phyloP scores from a whole-genome alignment of 1,140 invertebrate genomes.

The Papilio glaucus region DNA sequence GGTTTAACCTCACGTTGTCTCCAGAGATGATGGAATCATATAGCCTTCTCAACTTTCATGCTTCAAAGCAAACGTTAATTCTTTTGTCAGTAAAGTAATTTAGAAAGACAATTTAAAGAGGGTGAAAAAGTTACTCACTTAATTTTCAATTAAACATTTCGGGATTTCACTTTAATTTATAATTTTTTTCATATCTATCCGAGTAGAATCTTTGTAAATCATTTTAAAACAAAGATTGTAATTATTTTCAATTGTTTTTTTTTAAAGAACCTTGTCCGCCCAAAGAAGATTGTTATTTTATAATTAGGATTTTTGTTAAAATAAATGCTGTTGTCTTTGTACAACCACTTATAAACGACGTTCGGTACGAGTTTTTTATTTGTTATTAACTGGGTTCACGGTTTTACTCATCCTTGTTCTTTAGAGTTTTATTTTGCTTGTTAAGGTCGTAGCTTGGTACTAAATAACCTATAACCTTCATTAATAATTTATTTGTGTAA shows the following conservation, averaged over 20 bases:
- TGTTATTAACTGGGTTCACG: too few species aligned
- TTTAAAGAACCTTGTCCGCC: background rate
- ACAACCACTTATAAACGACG: background rate
- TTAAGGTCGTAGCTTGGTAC: too few species aligned
- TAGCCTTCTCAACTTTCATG: background rate
- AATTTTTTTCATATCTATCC: background rate
- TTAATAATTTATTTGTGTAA: too few species aligned
- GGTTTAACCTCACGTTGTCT: background rate
- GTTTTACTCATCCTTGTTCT: too few species aligned
- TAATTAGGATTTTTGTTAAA: background rate
- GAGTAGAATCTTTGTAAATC: background rate
- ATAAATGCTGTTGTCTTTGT: background rate
- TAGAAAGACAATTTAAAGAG: constrained; percentile 8
- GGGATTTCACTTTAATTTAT: background rate
- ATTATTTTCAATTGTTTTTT: background rate
- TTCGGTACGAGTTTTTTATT: too few species aligned
- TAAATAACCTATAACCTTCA: too few species aligned
- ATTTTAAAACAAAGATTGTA: background rate
- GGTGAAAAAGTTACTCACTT: constrained; percentile 1
- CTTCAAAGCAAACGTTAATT: background rate
- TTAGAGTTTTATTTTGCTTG: too few species aligned
- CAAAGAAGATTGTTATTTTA: background rate
- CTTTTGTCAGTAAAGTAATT: background rate
- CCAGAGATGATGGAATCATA: background rate
- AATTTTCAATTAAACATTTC: background rate